Conservation (phyloP, 2,797 vertebrate genomes). For the Bradypodion ventrale region DNA sequence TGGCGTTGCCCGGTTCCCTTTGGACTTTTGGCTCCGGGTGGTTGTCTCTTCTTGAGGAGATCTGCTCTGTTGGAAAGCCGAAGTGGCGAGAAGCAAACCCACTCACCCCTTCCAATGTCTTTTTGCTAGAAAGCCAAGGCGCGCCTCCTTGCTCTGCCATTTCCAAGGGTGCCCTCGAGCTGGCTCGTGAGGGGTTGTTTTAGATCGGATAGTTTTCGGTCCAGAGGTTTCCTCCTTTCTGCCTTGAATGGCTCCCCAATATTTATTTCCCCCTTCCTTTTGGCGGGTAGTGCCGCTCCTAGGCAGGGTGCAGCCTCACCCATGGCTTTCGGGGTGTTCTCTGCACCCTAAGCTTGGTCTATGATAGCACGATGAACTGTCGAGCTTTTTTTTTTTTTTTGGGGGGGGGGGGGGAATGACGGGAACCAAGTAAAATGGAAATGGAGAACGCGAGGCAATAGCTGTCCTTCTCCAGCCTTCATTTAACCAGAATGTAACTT, state of each 20-base stretch:
- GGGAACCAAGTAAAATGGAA: no score
- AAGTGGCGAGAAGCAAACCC: slow-evolving; percentile 48
- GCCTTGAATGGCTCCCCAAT: not conserved
- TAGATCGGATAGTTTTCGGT: not conserved
- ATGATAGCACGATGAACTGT: no score
- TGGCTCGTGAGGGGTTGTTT: slow-evolving; percentile 33
- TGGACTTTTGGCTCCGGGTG: no score
- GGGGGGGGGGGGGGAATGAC: no score
- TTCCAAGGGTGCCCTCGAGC: slow-evolving; percentile 40
- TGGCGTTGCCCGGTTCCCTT: no score
- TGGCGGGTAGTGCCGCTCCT: not conserved
- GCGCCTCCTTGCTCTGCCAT: slow-evolving; percentile 30
- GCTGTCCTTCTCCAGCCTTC: no score
- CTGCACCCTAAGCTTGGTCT: no score
- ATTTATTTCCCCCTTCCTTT: not conserved
- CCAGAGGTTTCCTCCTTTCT: not conserved
- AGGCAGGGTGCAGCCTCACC: no score
- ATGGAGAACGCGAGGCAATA: no score
- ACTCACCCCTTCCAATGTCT: slow-evolving; percentile 31
- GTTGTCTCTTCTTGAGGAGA: slow-evolving; percentile 2
- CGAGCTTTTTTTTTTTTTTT: no score
- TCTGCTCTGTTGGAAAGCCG: slow-evolving; percentile 52
- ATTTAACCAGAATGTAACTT: not conserved
- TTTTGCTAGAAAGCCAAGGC: slow-evolving; percentile 68
- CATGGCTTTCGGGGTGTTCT: no score